phyloP scores from a whole-genome alignment of 2,113 vertebrate species.

The Oreochromis spilurus region DNA sequence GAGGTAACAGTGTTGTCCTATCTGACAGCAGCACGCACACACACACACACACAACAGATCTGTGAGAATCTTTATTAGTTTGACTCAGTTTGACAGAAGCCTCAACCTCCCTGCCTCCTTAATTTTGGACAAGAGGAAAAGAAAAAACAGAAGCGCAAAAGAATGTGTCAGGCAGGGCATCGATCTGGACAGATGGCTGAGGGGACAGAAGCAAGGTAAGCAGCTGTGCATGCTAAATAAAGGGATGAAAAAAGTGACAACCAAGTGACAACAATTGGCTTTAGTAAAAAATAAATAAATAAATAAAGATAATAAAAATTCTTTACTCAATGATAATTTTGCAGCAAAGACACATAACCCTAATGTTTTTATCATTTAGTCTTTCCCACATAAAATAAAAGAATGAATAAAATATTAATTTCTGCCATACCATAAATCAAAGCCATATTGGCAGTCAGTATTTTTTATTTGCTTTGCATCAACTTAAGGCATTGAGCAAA shows the following conservation, averaged over 20 bases:
- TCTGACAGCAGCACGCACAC: constrained; percentile 8
- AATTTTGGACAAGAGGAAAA: constrained; percentile 43
- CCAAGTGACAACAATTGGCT: neutral
- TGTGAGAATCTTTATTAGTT: constrained; percentile 41
- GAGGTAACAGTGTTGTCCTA: constrained; percentile 15
- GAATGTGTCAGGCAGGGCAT: neutral
- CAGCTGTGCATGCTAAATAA: constrained; percentile 44
- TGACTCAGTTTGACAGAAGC: constrained; percentile 49
- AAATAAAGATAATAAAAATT: neutral
- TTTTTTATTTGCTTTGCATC: neutral
- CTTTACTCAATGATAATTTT: neutral
- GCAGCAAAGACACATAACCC: neutral
- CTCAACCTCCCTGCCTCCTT: constrained; percentile 46
- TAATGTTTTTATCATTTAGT: neutral
- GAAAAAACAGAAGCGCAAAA: neutral
- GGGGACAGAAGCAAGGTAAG: constrained; percentile 31
- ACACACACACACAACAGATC: constrained; percentile 14
- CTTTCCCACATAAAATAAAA: neutral
- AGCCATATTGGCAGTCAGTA: neutral
- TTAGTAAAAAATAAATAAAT: neutral
- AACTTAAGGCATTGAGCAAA: neutral
- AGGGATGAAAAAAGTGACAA: constrained; percentile 1
- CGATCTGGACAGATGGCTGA: constrained; percentile 45
- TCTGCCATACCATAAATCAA: neutral
- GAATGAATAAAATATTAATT: neutral